A percentile compares a stretch with the other conserved stretches of the same genome.
These are phyloP conservation scores for Enteromius mattozi DNA, from an alignment of 2,797 vertebrate species.

Conservation along the genomic window DNA sequence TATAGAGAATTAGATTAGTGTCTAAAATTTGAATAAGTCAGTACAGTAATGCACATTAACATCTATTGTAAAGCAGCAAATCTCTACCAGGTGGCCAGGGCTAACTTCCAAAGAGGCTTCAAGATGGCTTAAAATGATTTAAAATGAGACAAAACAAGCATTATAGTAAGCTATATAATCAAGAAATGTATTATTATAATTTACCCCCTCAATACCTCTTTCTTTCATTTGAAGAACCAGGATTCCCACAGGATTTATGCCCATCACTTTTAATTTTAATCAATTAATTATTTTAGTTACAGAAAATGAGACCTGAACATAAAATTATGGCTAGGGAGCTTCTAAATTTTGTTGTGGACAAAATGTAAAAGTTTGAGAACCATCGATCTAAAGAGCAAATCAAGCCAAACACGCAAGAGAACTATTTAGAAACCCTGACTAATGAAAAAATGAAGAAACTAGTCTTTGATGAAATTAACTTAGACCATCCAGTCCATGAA, in stretches of 20 bases:
- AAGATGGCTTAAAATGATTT: not conserved
- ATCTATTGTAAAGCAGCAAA: not conserved
- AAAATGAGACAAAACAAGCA: not conserved
- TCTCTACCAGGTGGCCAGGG: not conserved
- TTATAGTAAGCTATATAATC: not conserved
- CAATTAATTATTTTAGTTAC: not conserved
- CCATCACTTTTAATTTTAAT: too few species aligned
- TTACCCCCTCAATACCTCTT: not conserved
- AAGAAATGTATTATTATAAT: not conserved
- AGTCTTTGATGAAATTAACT: constrained; percentile 28
- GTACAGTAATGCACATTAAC: not conserved
- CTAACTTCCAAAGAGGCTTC: not conserved
- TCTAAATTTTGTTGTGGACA: not conserved
- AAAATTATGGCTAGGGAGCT: too few species aligned
- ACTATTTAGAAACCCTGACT: constrained; percentile 8
- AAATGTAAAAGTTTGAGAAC: not conserved
- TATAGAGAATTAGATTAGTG: not conserved
- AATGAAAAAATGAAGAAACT: not conserved
- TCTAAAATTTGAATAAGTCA: not conserved
- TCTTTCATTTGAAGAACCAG: not conserved
- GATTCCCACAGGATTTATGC: not conserved
- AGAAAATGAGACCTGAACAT: not conserved
- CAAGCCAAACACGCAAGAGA: not conserved
- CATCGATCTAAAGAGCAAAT: constrained; percentile 4
- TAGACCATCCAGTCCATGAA: not conserved